phyloP scores from a whole-genome alignment of 2,113 vertebrate species.

The Rhinogobius similis region DNA sequence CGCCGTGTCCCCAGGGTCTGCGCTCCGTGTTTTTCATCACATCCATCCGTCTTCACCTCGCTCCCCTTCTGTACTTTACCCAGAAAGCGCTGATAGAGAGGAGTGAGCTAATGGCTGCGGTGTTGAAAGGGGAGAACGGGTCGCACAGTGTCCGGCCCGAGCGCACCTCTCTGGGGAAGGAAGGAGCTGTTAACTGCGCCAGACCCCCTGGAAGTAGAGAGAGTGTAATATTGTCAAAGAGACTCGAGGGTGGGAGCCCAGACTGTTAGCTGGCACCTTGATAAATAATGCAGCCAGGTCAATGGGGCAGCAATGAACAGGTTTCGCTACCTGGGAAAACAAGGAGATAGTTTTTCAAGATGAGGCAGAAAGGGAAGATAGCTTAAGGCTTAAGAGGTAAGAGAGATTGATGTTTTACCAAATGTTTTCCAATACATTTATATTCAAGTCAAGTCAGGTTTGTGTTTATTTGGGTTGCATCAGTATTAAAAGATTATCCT shows the following conservation, averaged over 20 bases:
- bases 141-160: slow-evolving; percentile 13
- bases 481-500: too few relatives aligned
- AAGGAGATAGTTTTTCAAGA: slow-evolving; percentile 25
- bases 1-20: not conserved
- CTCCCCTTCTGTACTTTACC: slow-evolving; percentile 14
- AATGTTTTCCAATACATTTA: not conserved
- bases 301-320: slow-evolving; percentile 27
- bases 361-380: slow-evolving; percentile 26
- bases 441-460: too few relatives aligned
- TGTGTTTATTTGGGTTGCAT: too few relatives aligned
- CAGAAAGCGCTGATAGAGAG: slow-evolving; percentile 30
- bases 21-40: slow-evolving; percentile 48
- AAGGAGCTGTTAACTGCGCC: slow-evolving; percentile 17
- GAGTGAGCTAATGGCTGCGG: slow-evolving; percentile 52
- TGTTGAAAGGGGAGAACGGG: slow-evolving; percentile 48
- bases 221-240: slow-evolving; percentile 27
- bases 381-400: not conserved
- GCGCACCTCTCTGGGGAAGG: slow-evolving; percentile 31
- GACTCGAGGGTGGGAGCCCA: slow-evolving; percentile 32
- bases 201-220: slow-evolving; percentile 45
- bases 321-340: slow-evolving; percentile 35
- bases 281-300: slow-evolving; percentile 65
- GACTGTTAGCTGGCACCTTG: slow-evolving; percentile 44
- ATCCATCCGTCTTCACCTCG: slow-evolving; percentile 44
- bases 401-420: not conserved